These are phyloP conservation scores for Sarcophaga caerulescens DNA, from an alignment of 2,888 invertebrate genomes.

Conservation along the genomic window DNA sequence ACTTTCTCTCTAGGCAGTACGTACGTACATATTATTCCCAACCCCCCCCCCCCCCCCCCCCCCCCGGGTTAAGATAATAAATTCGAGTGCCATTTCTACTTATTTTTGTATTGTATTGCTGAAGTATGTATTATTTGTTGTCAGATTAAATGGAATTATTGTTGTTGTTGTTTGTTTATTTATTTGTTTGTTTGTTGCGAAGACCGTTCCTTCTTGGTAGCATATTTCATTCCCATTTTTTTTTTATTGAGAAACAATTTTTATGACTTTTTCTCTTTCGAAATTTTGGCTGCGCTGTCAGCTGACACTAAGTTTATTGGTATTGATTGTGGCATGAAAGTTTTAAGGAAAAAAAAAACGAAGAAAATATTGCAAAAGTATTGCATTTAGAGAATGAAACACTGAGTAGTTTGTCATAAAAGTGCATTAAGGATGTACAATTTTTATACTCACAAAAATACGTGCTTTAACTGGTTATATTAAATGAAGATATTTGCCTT, in stretches of 20 bases:
- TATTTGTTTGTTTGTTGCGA: not conserved
- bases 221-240: not conserved
- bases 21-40: no score
- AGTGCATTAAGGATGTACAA: no score
- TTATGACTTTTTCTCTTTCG: not conserved
- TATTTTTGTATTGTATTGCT: not conserved
- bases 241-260: not conserved
- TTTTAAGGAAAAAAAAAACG: not conserved
- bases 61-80: no score
- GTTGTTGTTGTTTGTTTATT: no score
- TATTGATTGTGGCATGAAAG: slow-evolving; percentile 23
- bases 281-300: not conserved
- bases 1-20: not conserved
- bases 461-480: no score
- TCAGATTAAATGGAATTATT: slow-evolving; percentile 14
- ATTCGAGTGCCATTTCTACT: no score
- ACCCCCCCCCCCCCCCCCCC: no score
- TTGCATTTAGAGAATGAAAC: not conserved
- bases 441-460: no score
- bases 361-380: not conserved
- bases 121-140: slow-evolving; percentile 21
- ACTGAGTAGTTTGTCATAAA: not conserved
- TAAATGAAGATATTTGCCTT: no score
- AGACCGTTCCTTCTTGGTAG: not conserved
- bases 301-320: not conserved